A percentile compares a stretch with the other conserved stretches of the same genome.
Evolutionary conservation across 2,888 invertebrate species (phyloP).

Genomic region (Orthonevra nobilis): DNA sequence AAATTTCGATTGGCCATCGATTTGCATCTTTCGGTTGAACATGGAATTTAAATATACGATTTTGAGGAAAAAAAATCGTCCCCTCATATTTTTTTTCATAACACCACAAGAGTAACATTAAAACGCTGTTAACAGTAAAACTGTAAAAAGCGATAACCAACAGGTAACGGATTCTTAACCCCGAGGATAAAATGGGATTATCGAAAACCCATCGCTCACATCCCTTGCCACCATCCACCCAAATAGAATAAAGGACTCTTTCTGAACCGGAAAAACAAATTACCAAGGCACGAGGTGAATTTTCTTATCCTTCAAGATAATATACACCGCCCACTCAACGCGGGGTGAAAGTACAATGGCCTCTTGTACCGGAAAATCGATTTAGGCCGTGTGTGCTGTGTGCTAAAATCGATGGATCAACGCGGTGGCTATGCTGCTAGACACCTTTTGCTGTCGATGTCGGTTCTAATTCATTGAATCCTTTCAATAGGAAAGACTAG

Average conservation of each 20-base stretch:
- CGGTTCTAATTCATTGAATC: conserved; percentile 48
- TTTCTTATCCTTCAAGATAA: conserved; percentile 38
- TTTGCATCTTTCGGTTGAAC: neutral
- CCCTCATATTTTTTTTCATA: conserved; percentile 23
- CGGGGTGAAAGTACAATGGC: conserved; percentile 49
- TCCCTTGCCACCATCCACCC: neutral
- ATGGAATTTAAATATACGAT: conserved; percentile 36
- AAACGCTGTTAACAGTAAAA: conserved; percentile 57
- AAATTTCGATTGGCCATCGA: too few species aligned
- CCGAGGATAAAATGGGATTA: conserved; percentile 50
- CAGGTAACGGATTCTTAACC: conserved; percentile 45
- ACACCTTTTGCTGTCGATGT: conserved; percentile 32
- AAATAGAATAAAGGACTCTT: conserved; percentile 38
- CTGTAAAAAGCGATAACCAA: conserved; percentile 66
- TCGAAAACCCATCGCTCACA: conserved; percentile 63
- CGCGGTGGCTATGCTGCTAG: neutral
- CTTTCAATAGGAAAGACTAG: conserved; percentile 38
- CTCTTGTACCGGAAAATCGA: conserved; percentile 53
- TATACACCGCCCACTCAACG: neutral
- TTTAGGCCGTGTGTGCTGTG: conserved; percentile 59
- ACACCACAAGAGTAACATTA: conserved; percentile 47
- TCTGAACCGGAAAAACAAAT: conserved; percentile 53
- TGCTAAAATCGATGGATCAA: conserved; percentile 65
- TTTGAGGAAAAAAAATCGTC: conserved; percentile 41
- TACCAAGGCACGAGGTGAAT: conserved; percentile 49